These are phyloP conservation scores for Drosophila hamatofila DNA, from an alignment of 2,888 invertebrate genomes.

Conservation along the genomic window DNA sequence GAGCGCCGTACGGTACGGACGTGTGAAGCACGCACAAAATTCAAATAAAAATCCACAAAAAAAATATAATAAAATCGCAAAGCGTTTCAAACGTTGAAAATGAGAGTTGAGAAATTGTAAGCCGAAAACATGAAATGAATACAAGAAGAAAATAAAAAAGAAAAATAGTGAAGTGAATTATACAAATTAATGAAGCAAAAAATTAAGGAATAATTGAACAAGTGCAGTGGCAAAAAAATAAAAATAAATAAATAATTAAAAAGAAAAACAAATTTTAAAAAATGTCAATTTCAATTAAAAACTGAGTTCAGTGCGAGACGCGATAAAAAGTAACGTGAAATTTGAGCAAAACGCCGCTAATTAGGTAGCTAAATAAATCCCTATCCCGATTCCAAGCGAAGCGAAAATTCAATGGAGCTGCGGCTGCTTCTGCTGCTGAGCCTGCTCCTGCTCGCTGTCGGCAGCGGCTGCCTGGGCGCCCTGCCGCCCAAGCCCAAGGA, in stretches of 20 bases:
- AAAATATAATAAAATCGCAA: conserved; percentile 37
- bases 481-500: conserved; percentile 59
- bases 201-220: conserved; percentile 17
- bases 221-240: conserved; percentile 39
- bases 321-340: conserved; percentile 31
- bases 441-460: conserved; percentile 7
- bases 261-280: conserved; percentile 36
- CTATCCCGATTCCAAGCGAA: conserved; percentile 3
- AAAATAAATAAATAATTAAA: conserved; percentile 12
- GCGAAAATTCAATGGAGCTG: conserved; percentile 37
- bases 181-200: conserved; percentile 5
- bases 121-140: conserved; percentile 21
- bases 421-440: conserved; percentile 26
- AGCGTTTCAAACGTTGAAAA: conserved; percentile 65
- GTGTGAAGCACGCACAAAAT: conserved; percentile 81
- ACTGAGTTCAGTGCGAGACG: conserved; percentile 26
- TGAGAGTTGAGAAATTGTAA: conserved; percentile 35
- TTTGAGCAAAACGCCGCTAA: conserved; percentile 13
- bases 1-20: conserved; percentile 83
- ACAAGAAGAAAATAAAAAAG: conserved; percentile 1
- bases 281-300: conserved; percentile 62
- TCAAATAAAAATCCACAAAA: conserved; percentile 49
- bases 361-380: not conserved
- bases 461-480: conserved; percentile 19
- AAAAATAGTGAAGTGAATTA: conserved; percentile 28